phyloP scores from a whole-genome alignment of 2,888 invertebrate species.

The Hemaris fuciformis region DNA sequence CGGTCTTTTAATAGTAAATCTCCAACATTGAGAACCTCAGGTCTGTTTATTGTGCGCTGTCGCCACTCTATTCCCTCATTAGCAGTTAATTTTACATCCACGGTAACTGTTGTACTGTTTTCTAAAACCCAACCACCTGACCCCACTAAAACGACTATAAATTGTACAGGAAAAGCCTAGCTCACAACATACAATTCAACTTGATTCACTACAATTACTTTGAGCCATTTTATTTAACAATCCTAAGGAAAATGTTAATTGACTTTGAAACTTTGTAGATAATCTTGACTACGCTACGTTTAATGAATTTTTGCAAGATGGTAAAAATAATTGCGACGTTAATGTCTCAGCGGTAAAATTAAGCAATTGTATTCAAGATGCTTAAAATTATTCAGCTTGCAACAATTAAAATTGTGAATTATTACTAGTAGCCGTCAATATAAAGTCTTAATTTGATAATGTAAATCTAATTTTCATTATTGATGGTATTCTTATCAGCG shows the following conservation, averaged over 20 bases:
- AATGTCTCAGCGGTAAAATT: neutral
- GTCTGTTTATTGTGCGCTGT: neutral
- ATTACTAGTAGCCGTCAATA: neutral
- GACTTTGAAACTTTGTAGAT: conserved; percentile 38
- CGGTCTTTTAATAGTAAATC: neutral
- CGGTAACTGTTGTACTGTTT: conserved; percentile 6
- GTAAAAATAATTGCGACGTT: neutral
- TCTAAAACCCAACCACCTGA: conserved; percentile 17
- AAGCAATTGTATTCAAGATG: neutral
- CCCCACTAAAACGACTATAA: conserved; percentile 1
- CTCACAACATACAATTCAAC: conserved; percentile 35
- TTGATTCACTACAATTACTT: conserved; percentile 59
- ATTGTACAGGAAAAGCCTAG: conserved; percentile 1
- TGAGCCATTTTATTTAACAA: conserved; percentile 34
- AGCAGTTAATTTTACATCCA: conserved; percentile 7
- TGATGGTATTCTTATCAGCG: no score
- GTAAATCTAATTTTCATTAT: no score
- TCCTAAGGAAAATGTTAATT: conserved; percentile 53
- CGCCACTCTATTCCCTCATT: neutral
- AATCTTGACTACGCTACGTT: conserved; percentile 2
- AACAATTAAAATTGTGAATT: neutral
- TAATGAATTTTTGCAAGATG: conserved; percentile 4
- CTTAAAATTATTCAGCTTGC: neutral
- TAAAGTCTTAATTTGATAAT: neutral
- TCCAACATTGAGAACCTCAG: neutral